Evolutionary conservation across 2,113 vertebrate species (phyloP).

Genomic region (Syrrhaptes paradoxus): DNA sequence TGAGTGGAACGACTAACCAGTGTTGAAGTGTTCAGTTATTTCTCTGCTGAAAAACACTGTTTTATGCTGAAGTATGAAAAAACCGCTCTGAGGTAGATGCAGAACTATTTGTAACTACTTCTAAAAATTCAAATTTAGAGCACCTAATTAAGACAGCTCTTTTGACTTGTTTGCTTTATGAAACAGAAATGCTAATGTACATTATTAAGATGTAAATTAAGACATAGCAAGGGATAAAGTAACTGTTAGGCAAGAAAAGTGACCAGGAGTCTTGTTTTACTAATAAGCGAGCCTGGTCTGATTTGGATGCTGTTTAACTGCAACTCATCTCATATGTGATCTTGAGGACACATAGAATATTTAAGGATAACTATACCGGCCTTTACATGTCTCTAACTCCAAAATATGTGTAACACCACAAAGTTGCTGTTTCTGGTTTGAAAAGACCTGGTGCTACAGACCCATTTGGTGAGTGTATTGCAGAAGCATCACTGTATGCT

Average conservation of each 20-base stretch:
- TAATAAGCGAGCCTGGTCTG: background rate
- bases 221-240: background rate
- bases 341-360: background rate
- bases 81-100: background rate
- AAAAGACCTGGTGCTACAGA: background rate
- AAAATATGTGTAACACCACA: background rate
- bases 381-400: background rate
- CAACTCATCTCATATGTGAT: background rate
- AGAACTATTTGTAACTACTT: background rate
- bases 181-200: background rate
- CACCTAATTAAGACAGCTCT: background rate
- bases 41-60: background rate
- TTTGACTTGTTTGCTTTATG: background rate
- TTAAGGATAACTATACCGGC: background rate
- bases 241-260: background rate
- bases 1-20: background rate
- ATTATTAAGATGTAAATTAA: background rate
- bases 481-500: accelerated
- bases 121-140: background rate
- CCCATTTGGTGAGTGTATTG: background rate
- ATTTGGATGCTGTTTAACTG: background rate
- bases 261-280: background rate
- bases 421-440: background rate
- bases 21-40: background rate
- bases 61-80: background rate